Conservation (phyloP, 2,797 vertebrate species). For the Babyrousa celebensis region DNA sequence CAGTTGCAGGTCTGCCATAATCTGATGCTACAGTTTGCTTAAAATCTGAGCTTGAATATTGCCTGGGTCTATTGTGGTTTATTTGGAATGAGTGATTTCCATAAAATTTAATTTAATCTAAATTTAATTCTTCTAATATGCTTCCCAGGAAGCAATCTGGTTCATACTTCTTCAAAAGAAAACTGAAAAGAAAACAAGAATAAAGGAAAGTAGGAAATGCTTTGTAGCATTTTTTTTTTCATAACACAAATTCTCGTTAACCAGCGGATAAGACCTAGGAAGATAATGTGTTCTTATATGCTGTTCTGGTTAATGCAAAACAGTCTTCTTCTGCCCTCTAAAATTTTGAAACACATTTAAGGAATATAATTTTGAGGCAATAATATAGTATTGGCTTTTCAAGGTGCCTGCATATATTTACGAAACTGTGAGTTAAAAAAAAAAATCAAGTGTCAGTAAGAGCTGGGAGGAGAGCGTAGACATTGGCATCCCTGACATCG, state of each 20-base stretch:
- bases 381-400: conserved; percentile 4
- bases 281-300: conserved; percentile 10
- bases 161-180: conserved; percentile 40
- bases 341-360: conserved; percentile 55
- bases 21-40: not conserved
- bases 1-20: not conserved
- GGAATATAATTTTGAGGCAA: conserved; percentile 39
- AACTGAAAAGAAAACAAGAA: conserved; percentile 34
- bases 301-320: conserved; percentile 34
- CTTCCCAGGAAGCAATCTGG: not conserved
- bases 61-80: not conserved
- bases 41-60: conserved; percentile 27
- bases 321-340: not conserved
- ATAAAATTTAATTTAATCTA: conserved; percentile 31
- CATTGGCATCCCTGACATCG: not conserved
- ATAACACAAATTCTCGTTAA: not conserved
- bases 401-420: conserved; percentile 24
- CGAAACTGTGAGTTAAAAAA: not conserved
- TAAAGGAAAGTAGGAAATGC: not conserved
- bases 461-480: not conserved
- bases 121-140: conserved; percentile 54
- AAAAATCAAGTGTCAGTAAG: not conserved
- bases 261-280: not conserved
- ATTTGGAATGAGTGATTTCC: conserved; percentile 36
- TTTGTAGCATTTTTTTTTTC: not conserved